phyloP scores from a whole-genome alignment of 2,113 vertebrate genomes.

The Falco punctatus region DNA sequence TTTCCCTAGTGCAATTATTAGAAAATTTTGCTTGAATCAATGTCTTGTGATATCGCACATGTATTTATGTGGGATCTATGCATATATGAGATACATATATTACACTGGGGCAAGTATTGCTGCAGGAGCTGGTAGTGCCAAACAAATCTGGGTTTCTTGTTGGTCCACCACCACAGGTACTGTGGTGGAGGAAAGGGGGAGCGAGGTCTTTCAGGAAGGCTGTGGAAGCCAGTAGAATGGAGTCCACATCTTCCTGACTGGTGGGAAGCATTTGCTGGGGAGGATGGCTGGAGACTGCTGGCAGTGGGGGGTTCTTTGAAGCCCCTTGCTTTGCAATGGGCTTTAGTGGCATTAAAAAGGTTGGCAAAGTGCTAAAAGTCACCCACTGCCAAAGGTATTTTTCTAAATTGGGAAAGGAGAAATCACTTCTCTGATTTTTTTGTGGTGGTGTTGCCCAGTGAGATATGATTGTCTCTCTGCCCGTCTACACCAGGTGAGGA shows the following conservation, averaged over 20 bases:
- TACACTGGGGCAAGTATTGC: background rate
- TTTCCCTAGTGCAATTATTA: background rate
- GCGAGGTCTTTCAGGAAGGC: background rate
- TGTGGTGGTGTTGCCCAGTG: fast-evolving
- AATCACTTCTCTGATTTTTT: background rate
- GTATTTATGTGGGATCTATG: background rate
- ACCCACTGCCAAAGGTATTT: background rate
- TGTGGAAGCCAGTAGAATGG: background rate
- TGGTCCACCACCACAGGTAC: no score
- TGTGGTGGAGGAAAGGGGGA: background rate
- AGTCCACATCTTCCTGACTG: fast-evolving
- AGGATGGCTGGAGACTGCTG: background rate
- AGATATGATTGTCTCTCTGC: fast-evolving
- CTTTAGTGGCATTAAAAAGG: background rate
- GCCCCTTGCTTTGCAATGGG: background rate
- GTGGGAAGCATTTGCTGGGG: background rate
- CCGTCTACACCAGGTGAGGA: fast-evolving
- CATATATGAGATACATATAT: background rate
- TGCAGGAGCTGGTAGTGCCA: background rate
- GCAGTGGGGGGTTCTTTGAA: background rate
- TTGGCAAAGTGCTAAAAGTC: fast-evolving
- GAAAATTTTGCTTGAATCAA: background rate
- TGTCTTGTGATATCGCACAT: fast-evolving
- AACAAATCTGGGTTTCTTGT: background rate
- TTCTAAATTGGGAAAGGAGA: background rate